phyloP scores from a whole-genome alignment of 2,113 vertebrate genomes.

The Cyprinodon brontotheroides region DNA sequence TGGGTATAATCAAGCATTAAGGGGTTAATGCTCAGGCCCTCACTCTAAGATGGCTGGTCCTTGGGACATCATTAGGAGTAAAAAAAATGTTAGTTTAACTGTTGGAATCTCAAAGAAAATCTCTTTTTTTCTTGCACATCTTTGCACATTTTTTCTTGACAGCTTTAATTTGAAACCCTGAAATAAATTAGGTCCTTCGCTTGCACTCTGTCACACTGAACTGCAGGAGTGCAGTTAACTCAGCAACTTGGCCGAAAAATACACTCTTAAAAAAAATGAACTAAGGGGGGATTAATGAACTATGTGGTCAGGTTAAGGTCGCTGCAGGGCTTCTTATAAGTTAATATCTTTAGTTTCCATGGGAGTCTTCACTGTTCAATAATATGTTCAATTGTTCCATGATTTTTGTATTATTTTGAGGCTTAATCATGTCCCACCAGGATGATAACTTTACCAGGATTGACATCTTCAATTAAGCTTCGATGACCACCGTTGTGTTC shows the following conservation, averaged over 20 bases:
- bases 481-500: no score
- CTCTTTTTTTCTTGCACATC: no score
- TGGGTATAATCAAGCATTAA: no score
- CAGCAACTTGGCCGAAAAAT: neutral
- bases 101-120: no score
- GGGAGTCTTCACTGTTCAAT: neutral
- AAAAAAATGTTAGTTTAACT: no score
- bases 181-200: neutral
- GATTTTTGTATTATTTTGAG: neutral
- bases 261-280: neutral
- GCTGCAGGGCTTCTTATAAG: neutral
- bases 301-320: fast-evolving
- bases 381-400: neutral
- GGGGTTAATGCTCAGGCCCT: no score
- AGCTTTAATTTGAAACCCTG: neutral
- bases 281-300: no score
- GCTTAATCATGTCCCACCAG: slow-evolving; percentile 21
- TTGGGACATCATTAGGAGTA: no score
- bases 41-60: no score
- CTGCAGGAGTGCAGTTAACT: neutral
- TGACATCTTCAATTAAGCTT: neutral
- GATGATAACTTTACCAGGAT: neutral
- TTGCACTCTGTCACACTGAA: neutral
- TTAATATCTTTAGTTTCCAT: neutral
- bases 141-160: no score